Base-by-base conservation (phyloP, 2,113 vertebrate species). In the Corydoras sp. region DNA sequence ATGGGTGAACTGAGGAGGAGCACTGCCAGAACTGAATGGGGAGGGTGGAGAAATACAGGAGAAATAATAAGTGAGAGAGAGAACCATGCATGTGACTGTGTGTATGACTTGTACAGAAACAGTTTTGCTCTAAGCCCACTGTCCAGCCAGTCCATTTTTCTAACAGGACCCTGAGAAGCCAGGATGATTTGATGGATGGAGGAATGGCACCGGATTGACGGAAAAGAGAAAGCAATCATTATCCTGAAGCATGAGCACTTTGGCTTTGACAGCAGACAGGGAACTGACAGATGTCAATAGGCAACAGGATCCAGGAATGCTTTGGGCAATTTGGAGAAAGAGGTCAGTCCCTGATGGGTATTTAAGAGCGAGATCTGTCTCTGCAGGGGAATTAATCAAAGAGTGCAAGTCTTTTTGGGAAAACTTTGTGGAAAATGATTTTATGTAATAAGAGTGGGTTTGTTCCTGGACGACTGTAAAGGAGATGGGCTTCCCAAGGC, bases 201-300 rank as follows among this genome's bases (percentile, higher is more conserved):
- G n/a, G 31, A 68, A 76, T 65, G 61, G 48, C 66, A 72, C 72
- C 70, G 58, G 53, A 66, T 58, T 59, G 73, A 66, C 59, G 61
- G 58, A 24, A 56, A 12, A 68, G 67, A 43, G 13, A 61, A 65
- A 49, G 49, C 32, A 58, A 58, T 58, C 55, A 31, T 55, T 67
- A 73, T 65, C 55, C 69, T 67, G 65, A 63, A 64, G 64, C 14
- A 62, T 53, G 58, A 71, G 58, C 18, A 49, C 54, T 67, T 71
- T 60, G 58, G 14, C 56, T 58, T 50, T 53, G 51, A 53, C 54
- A 9, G 31, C 18, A 10, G 29, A 75, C 35, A 53, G 58, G 50
- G 60, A 79, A 31, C 7, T 14, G 32, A 59, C 68, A 48, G n/a
- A 9, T 58, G 49, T 24, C 32, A 10, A 9, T 10, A 54, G 58